Base-by-base conservation (phyloP, 2,888 invertebrate species). In the Cloeon dipterum region DNA sequence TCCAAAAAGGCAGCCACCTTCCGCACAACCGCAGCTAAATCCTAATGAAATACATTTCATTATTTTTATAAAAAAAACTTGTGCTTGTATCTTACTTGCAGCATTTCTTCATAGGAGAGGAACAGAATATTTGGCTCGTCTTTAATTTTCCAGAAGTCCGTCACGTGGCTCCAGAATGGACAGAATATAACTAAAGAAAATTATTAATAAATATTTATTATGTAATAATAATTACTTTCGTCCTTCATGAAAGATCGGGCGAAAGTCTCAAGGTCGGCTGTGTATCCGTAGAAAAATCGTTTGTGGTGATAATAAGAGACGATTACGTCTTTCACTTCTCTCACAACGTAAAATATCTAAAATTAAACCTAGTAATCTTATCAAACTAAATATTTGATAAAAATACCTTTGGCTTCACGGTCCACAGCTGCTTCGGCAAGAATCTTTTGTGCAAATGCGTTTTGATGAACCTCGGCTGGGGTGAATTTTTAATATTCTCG, bases 261-360 rank as follows among this genome's bases (percentile, higher is more conserved):
- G 51, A 79, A 81, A 39, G 78, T 73, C 26, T 78, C 70, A 44
- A 82, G 78, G 1, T 64, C 60, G 0, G 69, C 70, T 18, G 46
- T 45, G 34, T 63, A 49, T 39, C 68, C 67, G 46, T 82, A 77
- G 26, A 82, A 63, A 37, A 76, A 57, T 40, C 64, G 67, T 50
- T 74, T 81, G 54, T 86, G 81, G 54, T 83, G 74, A 52, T 76
- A 89, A 50, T 75, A 86, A 0, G 89, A 89, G 0, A 89, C 82
- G 42, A 76, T 76, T 49, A 79, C 70, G 52, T 91, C 91, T 54
- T 88, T 88, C 1, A 89, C 83, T 57, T 91, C 85, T 35, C 91
- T 68, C 0, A 79, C 70, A 2, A 82, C 73, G 54, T 89, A 89
- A 42, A 89, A 71, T 16, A 86, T 71, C 29, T n/a, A n/a, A n/a